Conservation (phyloP, 2,888 invertebrate genomes). For the Trichogramma dendrolimi region DNA sequence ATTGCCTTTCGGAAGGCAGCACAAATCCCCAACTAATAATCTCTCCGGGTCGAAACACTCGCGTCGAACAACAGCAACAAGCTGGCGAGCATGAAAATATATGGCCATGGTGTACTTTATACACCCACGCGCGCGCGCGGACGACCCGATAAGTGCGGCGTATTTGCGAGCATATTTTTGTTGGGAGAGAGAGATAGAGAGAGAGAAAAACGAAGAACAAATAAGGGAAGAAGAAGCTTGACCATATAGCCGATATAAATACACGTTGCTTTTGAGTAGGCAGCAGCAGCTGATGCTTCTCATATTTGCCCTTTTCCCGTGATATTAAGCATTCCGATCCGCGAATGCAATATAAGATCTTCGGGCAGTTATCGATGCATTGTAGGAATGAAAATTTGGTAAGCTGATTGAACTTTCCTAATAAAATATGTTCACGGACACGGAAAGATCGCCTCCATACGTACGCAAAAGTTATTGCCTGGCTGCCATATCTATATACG, state of each 20-base stretch:
- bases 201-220: too few species aligned
- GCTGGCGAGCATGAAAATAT: too few species aligned
- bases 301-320: constrained; percentile 18
- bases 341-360: constrained; percentile 40
- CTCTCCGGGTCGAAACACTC: not conserved
- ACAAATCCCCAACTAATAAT: constrained; percentile 9
- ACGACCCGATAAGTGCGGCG: too few species aligned
- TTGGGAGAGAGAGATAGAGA: too few species aligned
- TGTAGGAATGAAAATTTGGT: constrained; percentile 40
- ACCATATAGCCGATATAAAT: constrained; percentile 38
- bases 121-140: too few species aligned
- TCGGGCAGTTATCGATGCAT: constrained; percentile 44
- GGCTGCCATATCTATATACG: too few species aligned
- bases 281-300: constrained; percentile 17
- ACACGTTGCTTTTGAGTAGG: constrained; percentile 41
- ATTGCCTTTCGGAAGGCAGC: constrained; percentile 8
- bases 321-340: constrained; percentile 49
- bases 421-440: constrained; percentile 41
- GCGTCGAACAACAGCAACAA: not conserved
- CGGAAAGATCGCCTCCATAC: not conserved
- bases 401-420: constrained; percentile 24
- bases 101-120: too few species aligned
- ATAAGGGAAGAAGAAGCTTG: not conserved
- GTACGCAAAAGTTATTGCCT: not conserved
- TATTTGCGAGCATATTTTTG: too few species aligned